Percentiles rank a stretch among this genome's conserved stretches.
phyloP scores from a whole-genome alignment of 1,140 invertebrate species.

The Aporrectodea caliginosa region DNA sequence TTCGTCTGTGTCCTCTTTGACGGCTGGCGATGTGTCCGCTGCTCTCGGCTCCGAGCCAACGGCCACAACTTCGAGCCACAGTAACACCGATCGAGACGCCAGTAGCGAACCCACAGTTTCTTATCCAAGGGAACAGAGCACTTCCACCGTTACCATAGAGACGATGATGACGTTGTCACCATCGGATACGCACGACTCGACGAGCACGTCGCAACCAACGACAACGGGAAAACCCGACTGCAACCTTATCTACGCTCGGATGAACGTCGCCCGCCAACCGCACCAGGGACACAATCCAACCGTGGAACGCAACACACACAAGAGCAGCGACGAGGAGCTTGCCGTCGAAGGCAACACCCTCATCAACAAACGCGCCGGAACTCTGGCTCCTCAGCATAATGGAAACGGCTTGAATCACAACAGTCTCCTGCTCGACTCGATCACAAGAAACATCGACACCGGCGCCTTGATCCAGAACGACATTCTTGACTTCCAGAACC shows the following conservation, averaged over 20 bases:
- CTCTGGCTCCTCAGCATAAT: conserved; percentile 56
- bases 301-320: conserved; percentile 71
- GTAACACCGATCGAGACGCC: not conserved
- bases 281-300: conserved; percentile 86
- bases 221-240: not conserved
- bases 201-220: conserved; percentile 37
- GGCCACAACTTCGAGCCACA: not conserved
- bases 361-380: conserved; percentile 58
- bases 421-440: conserved; percentile 36
- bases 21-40: not conserved
- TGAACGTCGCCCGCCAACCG: conserved; percentile 62
- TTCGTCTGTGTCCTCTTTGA: not conserved
- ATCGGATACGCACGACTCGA: conserved; percentile 42
- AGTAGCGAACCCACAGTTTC: not conserved
- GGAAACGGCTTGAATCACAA: conserved; percentile 35
- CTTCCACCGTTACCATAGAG: conserved; percentile 56
- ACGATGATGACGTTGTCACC: conserved; percentile 56
- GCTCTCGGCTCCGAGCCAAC: not conserved
- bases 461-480: conserved; percentile 36
- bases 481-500: conserved; percentile 55
- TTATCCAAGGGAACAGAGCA: conserved; percentile 36
- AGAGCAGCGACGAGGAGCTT: conserved; percentile 60
- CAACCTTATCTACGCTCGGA: conserved; percentile 43
- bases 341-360: conserved; percentile 63
- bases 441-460: conserved; percentile 19